phyloP scores from a whole-genome alignment of 2,113 vertebrate genomes.

The Laticauda colubrina region DNA sequence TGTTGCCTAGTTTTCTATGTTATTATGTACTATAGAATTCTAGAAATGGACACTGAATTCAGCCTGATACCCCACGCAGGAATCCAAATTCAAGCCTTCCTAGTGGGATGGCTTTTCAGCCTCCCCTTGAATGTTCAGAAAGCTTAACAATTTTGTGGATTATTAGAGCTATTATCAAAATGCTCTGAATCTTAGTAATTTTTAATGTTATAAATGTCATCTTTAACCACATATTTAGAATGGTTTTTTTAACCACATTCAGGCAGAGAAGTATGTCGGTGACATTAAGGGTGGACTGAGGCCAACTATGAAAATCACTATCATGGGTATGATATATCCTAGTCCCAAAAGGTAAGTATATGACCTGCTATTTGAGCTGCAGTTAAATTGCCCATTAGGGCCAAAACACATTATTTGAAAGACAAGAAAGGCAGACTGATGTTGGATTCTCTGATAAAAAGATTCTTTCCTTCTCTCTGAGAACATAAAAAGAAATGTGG shows the following conservation, averaged over 20 bases:
- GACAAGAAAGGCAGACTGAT: not conserved
- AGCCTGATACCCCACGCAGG: not conserved
- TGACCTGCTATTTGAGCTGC: not conserved
- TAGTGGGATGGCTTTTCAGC: not conserved
- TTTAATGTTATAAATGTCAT: not conserved
- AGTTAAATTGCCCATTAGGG: not conserved
- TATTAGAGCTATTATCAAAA: not conserved
- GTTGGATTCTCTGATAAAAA: not conserved
- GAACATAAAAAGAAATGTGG: not conserved
- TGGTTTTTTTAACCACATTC: conserved; percentile 10
- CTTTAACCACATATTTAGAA: not conserved
- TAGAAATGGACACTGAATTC: not conserved
- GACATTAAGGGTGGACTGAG: conserved; percentile 71
- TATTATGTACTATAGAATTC: not conserved
- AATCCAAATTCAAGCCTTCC: not conserved
- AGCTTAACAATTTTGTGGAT: not conserved
- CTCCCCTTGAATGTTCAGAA: not conserved
- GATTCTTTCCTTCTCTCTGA: not conserved
- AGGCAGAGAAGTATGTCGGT: conserved; percentile 66
- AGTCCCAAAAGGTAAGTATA: conserved; percentile 65
- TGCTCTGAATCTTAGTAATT: not conserved
- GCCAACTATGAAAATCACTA: conserved; percentile 68
- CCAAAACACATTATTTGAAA: not conserved
- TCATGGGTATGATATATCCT: conserved; percentile 64
- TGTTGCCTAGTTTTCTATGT: not conserved